Conservation (phyloP, 64 coral and sea anemone species). For the Montipora foliosa region DNA sequence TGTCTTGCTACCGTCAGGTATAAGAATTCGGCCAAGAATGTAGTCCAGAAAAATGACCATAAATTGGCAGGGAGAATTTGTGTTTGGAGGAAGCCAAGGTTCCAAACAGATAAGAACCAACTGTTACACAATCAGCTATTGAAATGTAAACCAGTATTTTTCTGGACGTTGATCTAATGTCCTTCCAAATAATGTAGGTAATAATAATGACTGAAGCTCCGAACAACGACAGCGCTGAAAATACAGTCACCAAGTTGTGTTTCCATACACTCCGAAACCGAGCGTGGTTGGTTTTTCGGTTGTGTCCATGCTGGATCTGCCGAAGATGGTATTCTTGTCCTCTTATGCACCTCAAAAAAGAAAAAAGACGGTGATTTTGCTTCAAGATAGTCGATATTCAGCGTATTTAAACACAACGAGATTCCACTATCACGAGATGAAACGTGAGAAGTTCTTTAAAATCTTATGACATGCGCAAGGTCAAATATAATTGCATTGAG, state of each 20-base stretch:
- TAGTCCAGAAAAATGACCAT: constrained; percentile 93
- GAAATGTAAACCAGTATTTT: constrained; percentile 89
- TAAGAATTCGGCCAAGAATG: constrained; percentile 76
- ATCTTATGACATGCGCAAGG: background rate
- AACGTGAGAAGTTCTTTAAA: background rate
- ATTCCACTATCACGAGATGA: background rate
- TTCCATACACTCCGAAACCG: background rate
- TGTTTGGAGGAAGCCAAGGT: background rate
- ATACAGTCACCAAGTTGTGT: constrained; percentile 24
- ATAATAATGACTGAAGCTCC: constrained; percentile 72
- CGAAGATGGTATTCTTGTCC: background rate
- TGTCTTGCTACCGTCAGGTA: constrained; percentile 62
- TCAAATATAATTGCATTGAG: background rate
- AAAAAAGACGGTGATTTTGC: background rate
- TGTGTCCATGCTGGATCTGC: background rate
- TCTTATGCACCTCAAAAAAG: background rate
- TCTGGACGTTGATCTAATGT: constrained; percentile 70
- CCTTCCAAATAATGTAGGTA: constrained; percentile 86
- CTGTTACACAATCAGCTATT: constrained; percentile 80
- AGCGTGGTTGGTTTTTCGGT: background rate
- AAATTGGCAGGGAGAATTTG: constrained; percentile 32
- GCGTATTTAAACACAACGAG: background rate
- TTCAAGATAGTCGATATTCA: background rate
- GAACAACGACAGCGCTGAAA: constrained; percentile 67
- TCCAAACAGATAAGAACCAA: constrained; percentile 57